A percentile compares a stretch with the other conserved stretches of the same genome.
phyloP scores from a whole-genome alignment of 2,113 vertebrate genomes.

The Oryzias melastigma region DNA sequence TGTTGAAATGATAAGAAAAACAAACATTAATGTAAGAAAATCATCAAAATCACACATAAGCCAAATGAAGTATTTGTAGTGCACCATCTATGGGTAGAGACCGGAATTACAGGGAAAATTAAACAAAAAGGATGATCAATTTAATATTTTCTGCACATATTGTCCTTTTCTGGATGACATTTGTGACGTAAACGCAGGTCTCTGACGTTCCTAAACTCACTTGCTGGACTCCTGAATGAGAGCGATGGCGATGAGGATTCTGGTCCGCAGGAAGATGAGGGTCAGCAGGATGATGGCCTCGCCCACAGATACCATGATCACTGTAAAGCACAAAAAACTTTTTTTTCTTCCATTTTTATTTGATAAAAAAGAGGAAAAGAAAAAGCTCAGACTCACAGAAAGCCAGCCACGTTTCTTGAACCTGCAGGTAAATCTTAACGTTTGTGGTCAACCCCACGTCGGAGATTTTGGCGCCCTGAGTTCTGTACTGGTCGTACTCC shows the following conservation, averaged over 20 bases:
- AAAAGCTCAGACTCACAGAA: conserved; percentile 78
- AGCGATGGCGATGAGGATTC: conserved; percentile 86
- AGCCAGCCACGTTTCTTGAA: conserved; percentile 88
- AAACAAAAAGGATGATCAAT: too few species aligned
- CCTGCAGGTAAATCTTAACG: conserved; percentile 76
- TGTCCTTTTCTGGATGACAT: neutral
- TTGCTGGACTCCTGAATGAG: conserved; percentile 89
- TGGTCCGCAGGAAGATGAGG: conserved; percentile 83
- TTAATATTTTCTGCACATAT: neutral
- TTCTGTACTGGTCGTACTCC: conserved; percentile 76
- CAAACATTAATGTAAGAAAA: too few species aligned
- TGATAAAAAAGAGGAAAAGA: neutral
- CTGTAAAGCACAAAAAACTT: conserved; percentile 37
- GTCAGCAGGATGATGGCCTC: conserved; percentile 82
- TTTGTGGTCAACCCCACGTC: conserved; percentile 82
- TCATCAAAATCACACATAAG: too few species aligned
- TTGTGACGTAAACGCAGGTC: neutral
- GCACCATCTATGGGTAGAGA: too few species aligned
- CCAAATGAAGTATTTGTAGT: too few species aligned
- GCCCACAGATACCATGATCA: conserved; percentile 80
- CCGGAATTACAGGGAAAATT: too few species aligned
- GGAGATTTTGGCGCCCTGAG: conserved; percentile 56
- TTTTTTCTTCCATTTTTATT: neutral
- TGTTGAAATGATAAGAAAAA: too few species aligned
- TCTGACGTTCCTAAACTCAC: conserved; percentile 58